Base-by-base conservation (phyloP, 2,797 vertebrate species). In the Gymnothorax reevesii region DNA sequence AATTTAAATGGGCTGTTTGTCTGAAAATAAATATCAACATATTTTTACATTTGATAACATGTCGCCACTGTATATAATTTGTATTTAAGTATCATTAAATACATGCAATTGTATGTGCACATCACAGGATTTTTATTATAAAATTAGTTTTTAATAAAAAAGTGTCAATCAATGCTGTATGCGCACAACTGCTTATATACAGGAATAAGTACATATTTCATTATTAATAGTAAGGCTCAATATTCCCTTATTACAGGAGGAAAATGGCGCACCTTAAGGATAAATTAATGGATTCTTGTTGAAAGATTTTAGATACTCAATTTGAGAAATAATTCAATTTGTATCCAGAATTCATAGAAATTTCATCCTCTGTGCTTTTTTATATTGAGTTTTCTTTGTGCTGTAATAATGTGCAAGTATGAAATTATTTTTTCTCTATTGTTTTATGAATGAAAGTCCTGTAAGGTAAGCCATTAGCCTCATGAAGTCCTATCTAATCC, bases 31-130 rank as follows among this genome's bases (percentile, higher is more conserved):
- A 77, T 77, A 77, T 80, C 42, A 9, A 54, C 77, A 55, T 80
- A 80, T 55, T 80, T 80, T 54, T 7, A 80, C 15, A 80, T 80
- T 54, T 55, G 52, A 80, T 55, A 54, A 80, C 20, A 54, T 80
- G 17, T 80, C 55, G 77, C 20, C 17, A 80, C 77, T 80, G 17
- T 80, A 77, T 77, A 77, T 77, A 77, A 77, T 77, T 49, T 77
- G 7, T 42, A 73, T 77, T n/a, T 77, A 77, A 77, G 22, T 66
- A 66, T 73, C 27, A 73, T 77, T 77, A 77, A 22, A 80, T 80
- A 54, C 52, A 80, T 22, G 8, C 49, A 54, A 55, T 27, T 80
- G 49, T 54, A 80, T 55, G 49, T 80, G 52, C 52, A 52, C 52
- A 80, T n/a, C 22, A 52, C 55, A 80, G 52, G 20, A 80, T 80